These are phyloP conservation scores for Lepilemur septentrionalis DNA, from an alignment of 2,797 vertebrate species.

Conservation along the genomic window DNA sequence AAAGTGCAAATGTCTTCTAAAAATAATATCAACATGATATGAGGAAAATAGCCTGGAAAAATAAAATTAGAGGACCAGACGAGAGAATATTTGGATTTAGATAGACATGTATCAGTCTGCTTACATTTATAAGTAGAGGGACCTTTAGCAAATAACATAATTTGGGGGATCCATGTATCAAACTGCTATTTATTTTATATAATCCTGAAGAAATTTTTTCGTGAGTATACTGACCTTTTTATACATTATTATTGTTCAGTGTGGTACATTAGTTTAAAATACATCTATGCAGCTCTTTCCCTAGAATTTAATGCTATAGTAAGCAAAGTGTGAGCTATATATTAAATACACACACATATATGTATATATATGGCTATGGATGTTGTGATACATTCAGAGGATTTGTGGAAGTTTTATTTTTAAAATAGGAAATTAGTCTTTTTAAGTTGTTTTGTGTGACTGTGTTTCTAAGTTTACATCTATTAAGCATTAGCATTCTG, in stretches of 20 bases:
- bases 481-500: background rate
- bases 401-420: constrained; percentile 30
- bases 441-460: background rate
- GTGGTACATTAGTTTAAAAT: constrained; percentile 41
- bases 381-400: background rate
- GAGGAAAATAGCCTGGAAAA: background rate
- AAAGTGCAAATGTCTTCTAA: background rate
- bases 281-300: background rate
- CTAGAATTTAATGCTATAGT: constrained; percentile 13
- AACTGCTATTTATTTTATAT: background rate
- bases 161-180: background rate
- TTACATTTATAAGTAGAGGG: background rate
- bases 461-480: background rate
- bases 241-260: background rate
- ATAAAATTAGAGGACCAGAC: background rate
- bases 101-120: background rate
- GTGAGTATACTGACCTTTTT: background rate
- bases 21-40: background rate
- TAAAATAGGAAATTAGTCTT: background rate
- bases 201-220: background rate
- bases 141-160: background rate
- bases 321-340: background rate
- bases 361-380: background rate
- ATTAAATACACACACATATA: background rate
- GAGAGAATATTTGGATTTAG: background rate